phyloP scores from a whole-genome alignment of 37 sponge, comb jelly and placozoan species.

The Diacarnus erythraeanus region DNA sequence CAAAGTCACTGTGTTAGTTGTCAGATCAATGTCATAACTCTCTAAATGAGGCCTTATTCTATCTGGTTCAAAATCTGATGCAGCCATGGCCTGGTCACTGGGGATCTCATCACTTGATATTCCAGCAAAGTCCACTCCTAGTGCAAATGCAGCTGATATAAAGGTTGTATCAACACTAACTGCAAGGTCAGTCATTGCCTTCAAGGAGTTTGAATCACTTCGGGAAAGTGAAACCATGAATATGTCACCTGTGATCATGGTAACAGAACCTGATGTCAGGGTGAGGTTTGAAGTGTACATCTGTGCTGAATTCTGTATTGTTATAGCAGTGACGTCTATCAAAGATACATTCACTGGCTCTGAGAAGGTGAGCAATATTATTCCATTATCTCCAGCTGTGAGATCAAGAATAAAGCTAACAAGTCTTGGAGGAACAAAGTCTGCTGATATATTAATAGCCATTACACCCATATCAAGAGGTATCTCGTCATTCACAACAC shows the following conservation, averaged over 20 bases:
- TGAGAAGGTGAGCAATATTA: slow-evolving; percentile 70
- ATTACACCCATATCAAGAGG: slow-evolving; percentile 34
- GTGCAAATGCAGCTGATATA: slow-evolving; percentile 24
- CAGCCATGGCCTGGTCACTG: slow-evolving; percentile 27
- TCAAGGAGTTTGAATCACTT: slow-evolving; percentile 69
- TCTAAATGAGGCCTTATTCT: slow-evolving; percentile 57
- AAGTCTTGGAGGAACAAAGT: slow-evolving; percentile 77
- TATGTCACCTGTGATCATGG: slow-evolving; percentile 12
- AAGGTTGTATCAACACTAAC: slow-evolving; percentile 56
- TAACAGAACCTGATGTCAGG: slow-evolving; percentile 23
- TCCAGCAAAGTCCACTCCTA: slow-evolving; percentile 72
- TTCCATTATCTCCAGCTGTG: slow-evolving; percentile 62
- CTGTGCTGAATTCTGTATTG: slow-evolving; percentile 45
- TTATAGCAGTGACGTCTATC: slow-evolving; percentile 40
- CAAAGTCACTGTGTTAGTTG: slow-evolving; percentile 48
- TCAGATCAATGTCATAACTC: slow-evolving; percentile 50
- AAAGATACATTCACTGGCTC: slow-evolving; percentile 62
- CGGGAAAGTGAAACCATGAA: slow-evolving; percentile 35
- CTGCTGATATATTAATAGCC: slow-evolving; percentile 66
- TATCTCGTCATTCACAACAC: slow-evolving; percentile 47
- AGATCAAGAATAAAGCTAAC: slow-evolving; percentile 65
- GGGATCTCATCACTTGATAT: slow-evolving; percentile 42
- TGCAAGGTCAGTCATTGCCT: slow-evolving; percentile 52
- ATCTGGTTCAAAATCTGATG: slow-evolving; percentile 71
- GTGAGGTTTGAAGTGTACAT: slow-evolving; percentile 23